These are phyloP conservation scores for Ochropleura plecta DNA, from an alignment of 2,888 invertebrate genomes.

Conservation along the genomic window DNA sequence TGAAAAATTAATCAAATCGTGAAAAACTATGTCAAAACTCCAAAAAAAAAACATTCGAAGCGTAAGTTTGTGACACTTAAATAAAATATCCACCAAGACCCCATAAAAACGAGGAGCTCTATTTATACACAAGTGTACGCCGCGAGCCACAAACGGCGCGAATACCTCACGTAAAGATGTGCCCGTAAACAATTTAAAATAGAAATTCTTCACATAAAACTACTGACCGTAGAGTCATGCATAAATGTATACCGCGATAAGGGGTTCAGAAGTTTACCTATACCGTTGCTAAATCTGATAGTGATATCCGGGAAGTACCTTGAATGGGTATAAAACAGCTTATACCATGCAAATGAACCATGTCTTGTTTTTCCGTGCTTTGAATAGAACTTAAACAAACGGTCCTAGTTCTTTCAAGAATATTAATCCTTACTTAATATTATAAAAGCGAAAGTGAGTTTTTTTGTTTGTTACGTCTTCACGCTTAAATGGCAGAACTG, in stretches of 20 bases:
- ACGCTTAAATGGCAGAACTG: too few species aligned
- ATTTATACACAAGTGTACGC: constrained; percentile 19
- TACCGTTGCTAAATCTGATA: constrained; percentile 25
- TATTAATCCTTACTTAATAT: not conserved
- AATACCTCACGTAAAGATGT: constrained; percentile 18
- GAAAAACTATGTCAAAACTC: not conserved
- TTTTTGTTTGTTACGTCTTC: too few species aligned
- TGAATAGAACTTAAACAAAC: not conserved
- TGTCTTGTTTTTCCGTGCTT: not conserved
- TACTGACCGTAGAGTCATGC: constrained; percentile 46
- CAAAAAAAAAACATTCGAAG: not conserved
- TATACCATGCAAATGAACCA: not conserved
- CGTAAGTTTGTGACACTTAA: not conserved
- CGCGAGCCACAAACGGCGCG: constrained; percentile 7
- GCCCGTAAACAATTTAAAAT: constrained; percentile 47
- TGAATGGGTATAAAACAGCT: constrained; percentile 8
- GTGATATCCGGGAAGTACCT: constrained; percentile 6
- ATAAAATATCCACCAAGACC: constrained; percentile 37
- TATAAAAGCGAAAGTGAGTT: too few species aligned
- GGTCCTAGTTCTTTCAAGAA: not conserved
- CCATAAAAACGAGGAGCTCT: constrained; percentile 49
- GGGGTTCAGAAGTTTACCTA: constrained; percentile 42
- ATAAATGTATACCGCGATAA: constrained; percentile 57
- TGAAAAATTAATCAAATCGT: not conserved
- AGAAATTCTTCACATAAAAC: constrained; percentile 36